These are phyloP conservation scores for Microdon myrmicae DNA, from an alignment of 2,888 invertebrate genomes.

Conservation along the genomic window DNA sequence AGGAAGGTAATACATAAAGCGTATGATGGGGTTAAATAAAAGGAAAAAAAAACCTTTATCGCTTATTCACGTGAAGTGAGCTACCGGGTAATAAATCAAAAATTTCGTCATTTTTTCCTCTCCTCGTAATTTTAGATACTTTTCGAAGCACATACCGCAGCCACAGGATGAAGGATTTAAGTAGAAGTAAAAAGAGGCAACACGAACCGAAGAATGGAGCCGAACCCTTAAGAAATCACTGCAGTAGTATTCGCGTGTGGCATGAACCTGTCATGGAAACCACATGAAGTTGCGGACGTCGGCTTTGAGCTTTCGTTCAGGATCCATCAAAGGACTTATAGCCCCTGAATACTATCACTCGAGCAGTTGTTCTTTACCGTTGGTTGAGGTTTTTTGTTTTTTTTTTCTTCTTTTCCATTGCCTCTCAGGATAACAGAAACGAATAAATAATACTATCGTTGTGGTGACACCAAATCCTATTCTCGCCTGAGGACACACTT, in stretches of 20 bases:
- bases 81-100: conserved; percentile 45
- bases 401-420: neutral
- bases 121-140: conserved; percentile 21
- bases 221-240: conserved; percentile 25
- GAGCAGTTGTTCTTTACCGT: neutral
- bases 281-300: conserved; percentile 30
- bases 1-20: no score
- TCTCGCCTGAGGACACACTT: conserved; percentile 34
- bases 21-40: no score
- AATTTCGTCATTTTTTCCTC: conserved; percentile 24
- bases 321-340: conserved; percentile 31
- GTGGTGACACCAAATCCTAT: conserved; percentile 36
- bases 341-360: conserved; percentile 30
- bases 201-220: neutral
- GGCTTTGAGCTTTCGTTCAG: conserved; percentile 30
- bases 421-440: neutral
- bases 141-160: conserved; percentile 30
- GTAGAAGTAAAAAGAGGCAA: neutral
- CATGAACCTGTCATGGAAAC: conserved; percentile 41
- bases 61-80: conserved; percentile 36
- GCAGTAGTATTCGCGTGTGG: conserved; percentile 44
- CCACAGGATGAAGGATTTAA: conserved; percentile 21
- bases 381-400: neutral
- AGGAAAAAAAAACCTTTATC: no score
- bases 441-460: neutral